Conservation (phyloP, 2,888 invertebrate species). For the Oxytorus armatus region DNA sequence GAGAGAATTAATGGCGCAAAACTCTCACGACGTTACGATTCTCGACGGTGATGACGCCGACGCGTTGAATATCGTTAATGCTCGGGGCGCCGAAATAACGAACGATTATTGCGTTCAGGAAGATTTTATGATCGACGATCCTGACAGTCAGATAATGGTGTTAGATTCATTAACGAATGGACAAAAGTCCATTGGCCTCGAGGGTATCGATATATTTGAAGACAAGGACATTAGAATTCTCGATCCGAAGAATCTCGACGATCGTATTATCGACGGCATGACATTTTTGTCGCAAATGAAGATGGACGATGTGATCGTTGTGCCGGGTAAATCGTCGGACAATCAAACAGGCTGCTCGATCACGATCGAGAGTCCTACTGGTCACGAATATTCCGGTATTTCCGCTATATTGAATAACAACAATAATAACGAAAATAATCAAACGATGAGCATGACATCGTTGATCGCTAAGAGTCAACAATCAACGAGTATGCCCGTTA, state of each 20-base stretch:
- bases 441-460: conserved; percentile 63
- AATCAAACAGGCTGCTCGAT: conserved; percentile 43
- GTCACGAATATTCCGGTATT: conserved; percentile 72
- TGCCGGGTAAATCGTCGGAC: conserved; percentile 63
- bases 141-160: conserved; percentile 79
- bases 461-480: conserved; percentile 71
- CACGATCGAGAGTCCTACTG: conserved; percentile 42
- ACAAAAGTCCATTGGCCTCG: conserved; percentile 62
- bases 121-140: conserved; percentile 68
- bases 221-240: conserved; percentile 80
- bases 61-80: conserved; percentile 78
- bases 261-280: conserved; percentile 77
- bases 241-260: conserved; percentile 78
- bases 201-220: conserved; percentile 78
- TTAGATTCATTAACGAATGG: conserved; percentile 73
- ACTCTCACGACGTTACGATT: conserved; percentile 82
- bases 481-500: conserved; percentile 67
- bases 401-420: conserved; percentile 66
- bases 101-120: conserved; percentile 36
- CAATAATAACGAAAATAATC: conserved; percentile 23
- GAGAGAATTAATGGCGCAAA: conserved; percentile 83
- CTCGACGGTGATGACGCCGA: conserved; percentile 81
- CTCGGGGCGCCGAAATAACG: conserved; percentile 42
- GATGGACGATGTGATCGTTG: conserved; percentile 80
- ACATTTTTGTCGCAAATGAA: conserved; percentile 79